These are phyloP conservation scores for Priocnemis perturbator DNA, from an alignment of 2,888 invertebrate species.

Conservation along the genomic window DNA sequence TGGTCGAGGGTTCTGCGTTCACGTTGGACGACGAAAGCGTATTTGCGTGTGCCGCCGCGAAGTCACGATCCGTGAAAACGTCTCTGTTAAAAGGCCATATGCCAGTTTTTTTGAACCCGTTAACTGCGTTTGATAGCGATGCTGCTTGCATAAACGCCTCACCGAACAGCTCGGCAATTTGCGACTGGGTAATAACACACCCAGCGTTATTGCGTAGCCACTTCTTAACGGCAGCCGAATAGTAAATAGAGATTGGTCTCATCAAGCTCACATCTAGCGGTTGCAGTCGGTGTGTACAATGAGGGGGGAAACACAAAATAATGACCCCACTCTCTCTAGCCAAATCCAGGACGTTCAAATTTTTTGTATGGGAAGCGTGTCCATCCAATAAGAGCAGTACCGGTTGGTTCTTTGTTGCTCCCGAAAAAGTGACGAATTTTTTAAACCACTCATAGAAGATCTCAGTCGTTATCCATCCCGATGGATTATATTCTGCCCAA, in stretches of 20 bases:
- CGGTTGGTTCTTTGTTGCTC: slow-evolving; percentile 41
- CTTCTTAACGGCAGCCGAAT: slow-evolving; percentile 30
- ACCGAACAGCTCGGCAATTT: slow-evolving; percentile 21
- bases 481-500: slow-evolving; percentile 28
- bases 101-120: slow-evolving; percentile 1
- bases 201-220: slow-evolving; percentile 21
- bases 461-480: slow-evolving; percentile 46
- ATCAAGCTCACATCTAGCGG: slow-evolving; percentile 38
- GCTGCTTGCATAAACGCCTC: slow-evolving; percentile 13
- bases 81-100: not conserved
- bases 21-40: too few relatives aligned
- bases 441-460: slow-evolving; percentile 16
- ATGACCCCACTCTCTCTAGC: slow-evolving; percentile 20
- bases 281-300: slow-evolving; percentile 38
- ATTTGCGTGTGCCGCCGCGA: too few relatives aligned
- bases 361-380: slow-evolving; percentile 29
- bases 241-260: slow-evolving; percentile 28
- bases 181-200: slow-evolving; percentile 25
- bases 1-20: too few relatives aligned
- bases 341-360: slow-evolving; percentile 3
- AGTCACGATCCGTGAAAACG: too few relatives aligned
- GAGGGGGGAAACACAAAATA: slow-evolving; percentile 34
- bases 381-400: slow-evolving; percentile 51
- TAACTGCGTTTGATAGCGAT: slow-evolving; percentile 1
- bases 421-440: slow-evolving; percentile 27